Base-by-base conservation (phyloP, 2,113 vertebrate species). In the Sula dactylatra region DNA sequence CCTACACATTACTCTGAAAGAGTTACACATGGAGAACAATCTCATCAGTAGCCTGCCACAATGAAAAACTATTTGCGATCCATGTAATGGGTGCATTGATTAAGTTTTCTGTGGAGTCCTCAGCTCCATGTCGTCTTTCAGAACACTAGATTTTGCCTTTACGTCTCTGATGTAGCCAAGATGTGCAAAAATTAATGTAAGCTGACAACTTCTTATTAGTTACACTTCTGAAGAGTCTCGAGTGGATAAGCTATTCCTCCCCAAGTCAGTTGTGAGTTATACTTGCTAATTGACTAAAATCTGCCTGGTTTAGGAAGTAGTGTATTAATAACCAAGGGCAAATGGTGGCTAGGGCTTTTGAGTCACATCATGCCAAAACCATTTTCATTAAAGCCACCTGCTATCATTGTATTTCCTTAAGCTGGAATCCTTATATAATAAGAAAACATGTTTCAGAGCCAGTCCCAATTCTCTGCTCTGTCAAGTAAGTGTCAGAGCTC, bases 201-300 rank as follows among this genome's bases (percentile, higher is more conserved):
- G n/a, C 52, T 92, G 95, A 95, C 82, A 97, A 84, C 24, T 66
- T 87, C 87, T 69, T 95, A 91, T 91, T 93, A 90, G 74, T 82
- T 95, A 81, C 77, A 69, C 40, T 76, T 86, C 72, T 88, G 69
- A 97, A 66, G 92, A 69, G 42, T 92, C 92, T 96, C 85, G 67
- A 90, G 87, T 45, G 65, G 86, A 62, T 96, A 84, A 85, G 40
- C 56, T 82, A 47, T 79, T 85, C 65, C 40, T 93, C 76, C 70
- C 7, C 42, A 27, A 82, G 44, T 90, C 80, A 78, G 0, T 45
- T 42, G 84, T 70, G 82, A 82, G 32, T 83, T 88, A 70, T 25
- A 22, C 76, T 90, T 77, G 59, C 34, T 95, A 94, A 92, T 67
- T 93, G 89, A 59, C 78, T 84, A 24, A 22, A 80, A 88, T 71